Percentiles rank a stretch among this genome's conserved stretches.
Evolutionary conservation across 1,140 invertebrate genomes (phyloP).

Genomic region (Adoxophyes honmai): DNA sequence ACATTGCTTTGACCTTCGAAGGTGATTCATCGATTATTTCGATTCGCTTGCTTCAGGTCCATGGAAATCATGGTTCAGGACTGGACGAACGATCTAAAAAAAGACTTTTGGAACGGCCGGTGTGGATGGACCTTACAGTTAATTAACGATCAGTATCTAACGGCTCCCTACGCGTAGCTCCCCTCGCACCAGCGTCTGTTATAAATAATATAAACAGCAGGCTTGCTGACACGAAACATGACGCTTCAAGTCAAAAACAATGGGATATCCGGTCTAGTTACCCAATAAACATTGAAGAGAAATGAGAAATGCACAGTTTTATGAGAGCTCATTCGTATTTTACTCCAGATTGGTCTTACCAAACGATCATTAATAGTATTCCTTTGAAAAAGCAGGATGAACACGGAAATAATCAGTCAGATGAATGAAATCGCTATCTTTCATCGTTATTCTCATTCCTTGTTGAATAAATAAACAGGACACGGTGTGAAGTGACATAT

Average conservation of each 20-base stretch:
- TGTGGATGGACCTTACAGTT: conserved; percentile 13
- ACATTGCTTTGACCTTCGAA: not conserved
- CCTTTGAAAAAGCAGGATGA: not conserved
- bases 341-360: too few species aligned
- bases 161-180: conserved; percentile 31
- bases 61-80: conserved; percentile 3
- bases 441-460: conserved; percentile 8
- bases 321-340: too few species aligned
- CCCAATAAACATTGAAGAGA: not conserved
- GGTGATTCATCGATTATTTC: not conserved
- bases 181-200: conserved; percentile 32
- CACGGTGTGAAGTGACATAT: conserved; percentile 15
- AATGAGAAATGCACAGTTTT: too few species aligned
- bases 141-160: conserved; percentile 37
- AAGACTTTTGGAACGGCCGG: conserved; percentile 4
- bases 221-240: conserved; percentile 46
- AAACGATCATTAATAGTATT: too few species aligned
- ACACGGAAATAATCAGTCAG: not conserved
- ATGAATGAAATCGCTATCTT: not conserved
- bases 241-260: conserved; percentile 43
- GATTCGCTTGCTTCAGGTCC: not conserved
- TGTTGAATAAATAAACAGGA: conserved; percentile 1
- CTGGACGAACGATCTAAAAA: not conserved
- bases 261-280: conserved; percentile 45
- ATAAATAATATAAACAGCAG: conserved; percentile 54